phyloP scores from a whole-genome alignment of 2,797 vertebrate species.

The Luscinia luscinia region DNA sequence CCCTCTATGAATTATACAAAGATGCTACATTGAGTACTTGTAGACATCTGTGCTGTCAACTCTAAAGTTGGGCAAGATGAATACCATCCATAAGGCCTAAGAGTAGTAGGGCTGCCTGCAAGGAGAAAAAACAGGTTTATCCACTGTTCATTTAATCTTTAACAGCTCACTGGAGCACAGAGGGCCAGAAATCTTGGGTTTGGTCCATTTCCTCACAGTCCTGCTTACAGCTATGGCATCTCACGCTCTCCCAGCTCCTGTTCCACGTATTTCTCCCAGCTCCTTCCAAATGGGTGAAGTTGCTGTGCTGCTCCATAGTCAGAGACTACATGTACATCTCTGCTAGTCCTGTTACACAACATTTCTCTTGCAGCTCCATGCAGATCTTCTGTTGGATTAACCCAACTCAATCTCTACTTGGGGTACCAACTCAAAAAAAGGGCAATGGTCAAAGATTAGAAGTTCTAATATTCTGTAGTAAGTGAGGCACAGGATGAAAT shows the following conservation, averaged over 20 bases:
- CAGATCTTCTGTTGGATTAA: background rate
- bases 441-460: background rate
- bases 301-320: background rate
- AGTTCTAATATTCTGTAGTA: background rate
- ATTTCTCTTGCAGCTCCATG: background rate
- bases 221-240: background rate
- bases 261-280: background rate
- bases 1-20: slow-evolving; percentile 55
- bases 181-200: background rate
- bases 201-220: background rate
- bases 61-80: slow-evolving; percentile 47
- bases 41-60: slow-evolving; percentile 53
- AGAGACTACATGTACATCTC: background rate
- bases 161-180: background rate
- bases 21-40: background rate
- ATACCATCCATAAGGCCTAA: slow-evolving; percentile 49
- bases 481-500: background rate
- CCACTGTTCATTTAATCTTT: background rate
- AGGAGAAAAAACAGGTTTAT: slow-evolving; percentile 24
- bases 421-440: background rate
- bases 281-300: background rate
- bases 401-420: background rate
- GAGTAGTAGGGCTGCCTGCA: slow-evolving; percentile 31
- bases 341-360: background rate
- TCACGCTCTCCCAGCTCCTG: background rate